Percentiles rank a stretch among this genome's conserved stretches.
These are phyloP conservation scores for Aromia moschata DNA, from an alignment of 2,888 invertebrate species.

Conservation along the genomic window DNA sequence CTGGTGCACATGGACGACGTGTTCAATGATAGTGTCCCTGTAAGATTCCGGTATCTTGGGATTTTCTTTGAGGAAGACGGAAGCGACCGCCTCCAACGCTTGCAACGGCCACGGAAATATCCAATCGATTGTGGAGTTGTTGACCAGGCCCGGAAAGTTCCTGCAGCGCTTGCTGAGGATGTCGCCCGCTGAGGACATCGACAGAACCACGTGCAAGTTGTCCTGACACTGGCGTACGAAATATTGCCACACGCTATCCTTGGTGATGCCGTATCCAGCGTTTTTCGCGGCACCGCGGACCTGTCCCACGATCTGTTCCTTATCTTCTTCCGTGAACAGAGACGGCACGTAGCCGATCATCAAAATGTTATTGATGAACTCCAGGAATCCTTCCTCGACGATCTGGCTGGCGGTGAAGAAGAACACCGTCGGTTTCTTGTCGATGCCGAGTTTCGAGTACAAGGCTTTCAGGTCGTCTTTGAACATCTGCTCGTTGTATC, in stretches of 20 bases:
- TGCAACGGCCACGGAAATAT: constrained; percentile 93
- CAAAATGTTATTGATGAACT: constrained; percentile 90
- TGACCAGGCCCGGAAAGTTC: constrained; percentile 91
- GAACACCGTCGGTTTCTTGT: constrained; percentile 82
- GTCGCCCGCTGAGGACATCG: constrained; percentile 91
- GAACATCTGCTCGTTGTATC: constrained; percentile 84
- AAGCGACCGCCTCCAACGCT: constrained; percentile 87
- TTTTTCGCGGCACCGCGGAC: constrained; percentile 75
- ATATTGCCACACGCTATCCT: constrained; percentile 87
- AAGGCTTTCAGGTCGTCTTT: constrained; percentile 87
- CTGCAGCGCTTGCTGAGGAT: constrained; percentile 83
- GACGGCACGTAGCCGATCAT: constrained; percentile 88
- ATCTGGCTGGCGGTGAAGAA: constrained; percentile 86
- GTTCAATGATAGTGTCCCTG: constrained; percentile 77
- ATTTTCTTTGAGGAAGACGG: constrained; percentile 80
- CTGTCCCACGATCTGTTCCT: constrained; percentile 78
- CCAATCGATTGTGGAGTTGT: constrained; percentile 94
- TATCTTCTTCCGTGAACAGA: constrained; percentile 88
- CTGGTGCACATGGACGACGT: constrained; percentile 87
- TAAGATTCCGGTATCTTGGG: constrained; percentile 55
- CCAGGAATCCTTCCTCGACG: constrained; percentile 84
- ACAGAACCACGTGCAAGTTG: constrained; percentile 89
- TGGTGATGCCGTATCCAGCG: constrained; percentile 77
- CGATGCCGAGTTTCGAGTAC: constrained; percentile 80
- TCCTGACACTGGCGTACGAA: constrained; percentile 81